These are phyloP conservation scores for Arion vulgaris DNA, from an alignment of 1,140 invertebrate genomes.

Conservation along the genomic window DNA sequence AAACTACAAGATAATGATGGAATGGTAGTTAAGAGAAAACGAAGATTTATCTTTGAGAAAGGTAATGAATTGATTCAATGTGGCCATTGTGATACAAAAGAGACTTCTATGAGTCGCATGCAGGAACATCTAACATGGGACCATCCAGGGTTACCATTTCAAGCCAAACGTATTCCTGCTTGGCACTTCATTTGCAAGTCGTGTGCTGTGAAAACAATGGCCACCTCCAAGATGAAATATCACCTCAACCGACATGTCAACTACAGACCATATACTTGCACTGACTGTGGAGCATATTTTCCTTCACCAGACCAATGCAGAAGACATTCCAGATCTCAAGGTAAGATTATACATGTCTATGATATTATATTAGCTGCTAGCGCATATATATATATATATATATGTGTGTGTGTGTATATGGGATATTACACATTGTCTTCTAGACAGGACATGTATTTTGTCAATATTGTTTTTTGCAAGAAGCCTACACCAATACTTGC, in stretches of 20 bases:
- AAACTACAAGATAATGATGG: constrained; percentile 4
- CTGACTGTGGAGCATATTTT: constrained; percentile 43
- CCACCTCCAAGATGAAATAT: constrained; percentile 49
- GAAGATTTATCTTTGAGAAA: constrained; percentile 35
- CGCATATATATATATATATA: too few species aligned
- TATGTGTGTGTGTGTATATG: too few species aligned
- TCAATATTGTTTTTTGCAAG: too few species aligned
- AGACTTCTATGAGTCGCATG: constrained; percentile 36
- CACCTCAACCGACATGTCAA: constrained; percentile 50
- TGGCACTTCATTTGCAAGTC: constrained; percentile 48
- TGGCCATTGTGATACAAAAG: constrained; percentile 40
- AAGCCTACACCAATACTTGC: too few species aligned
- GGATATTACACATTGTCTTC: too few species aligned
- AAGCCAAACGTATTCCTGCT: constrained; percentile 36
- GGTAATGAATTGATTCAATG: constrained; percentile 41
- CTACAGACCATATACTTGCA: constrained; percentile 50
- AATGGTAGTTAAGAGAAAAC: background rate
- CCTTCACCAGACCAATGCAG: constrained; percentile 50
- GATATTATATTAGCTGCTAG: too few species aligned
- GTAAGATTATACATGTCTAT: too few species aligned
- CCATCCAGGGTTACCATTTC: constrained; percentile 31
- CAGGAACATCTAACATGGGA: constrained; percentile 38
- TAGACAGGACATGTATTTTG: too few species aligned
- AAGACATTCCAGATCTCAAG: constrained; percentile 43
- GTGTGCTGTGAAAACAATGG: constrained; percentile 48